Percentiles rank a stretch among this genome's conserved stretches.
These are phyloP conservation scores for Laupala kohalensis DNA, from an alignment of 1,140 invertebrate genomes.

Conservation along the genomic window DNA sequence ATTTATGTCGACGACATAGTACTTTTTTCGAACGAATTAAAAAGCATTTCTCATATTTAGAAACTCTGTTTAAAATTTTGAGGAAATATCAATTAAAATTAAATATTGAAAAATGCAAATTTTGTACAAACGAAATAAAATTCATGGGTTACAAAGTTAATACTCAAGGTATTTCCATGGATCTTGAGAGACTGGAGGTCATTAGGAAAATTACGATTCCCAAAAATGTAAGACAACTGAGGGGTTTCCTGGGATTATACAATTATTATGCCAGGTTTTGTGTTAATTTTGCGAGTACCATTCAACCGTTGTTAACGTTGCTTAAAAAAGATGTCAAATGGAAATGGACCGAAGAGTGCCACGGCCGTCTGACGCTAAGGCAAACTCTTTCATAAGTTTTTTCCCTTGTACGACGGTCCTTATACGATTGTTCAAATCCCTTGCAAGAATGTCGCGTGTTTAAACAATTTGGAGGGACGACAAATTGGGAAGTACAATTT, in stretches of 20 bases:
- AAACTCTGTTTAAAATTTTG: not conserved
- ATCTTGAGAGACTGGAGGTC: not conserved
- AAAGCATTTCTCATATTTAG: too few species aligned
- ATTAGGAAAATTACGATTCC: not conserved
- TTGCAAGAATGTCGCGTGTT: too few species aligned
- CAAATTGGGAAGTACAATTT: too few species aligned
- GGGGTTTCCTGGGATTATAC: not conserved
- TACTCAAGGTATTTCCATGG: not conserved
- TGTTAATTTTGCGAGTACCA: not conserved
- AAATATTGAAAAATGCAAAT: not conserved
- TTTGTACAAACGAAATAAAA: not conserved
- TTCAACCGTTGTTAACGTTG: not conserved
- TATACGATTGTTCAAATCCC: too few species aligned
- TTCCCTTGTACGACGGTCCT: too few species aligned
- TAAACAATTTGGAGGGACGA: too few species aligned
- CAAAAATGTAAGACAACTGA: not conserved
- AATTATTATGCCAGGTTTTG: not conserved
- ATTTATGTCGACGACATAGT: not conserved
- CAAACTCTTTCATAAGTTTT: too few species aligned
- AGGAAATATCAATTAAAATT: not conserved
- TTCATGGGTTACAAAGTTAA: not conserved
- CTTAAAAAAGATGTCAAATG: not conserved
- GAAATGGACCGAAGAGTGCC: not conserved
- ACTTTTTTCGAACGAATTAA: not conserved
- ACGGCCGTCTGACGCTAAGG: too few species aligned